Base-by-base conservation (phyloP, 1,140 invertebrate genomes). In the Formica exsecta region DNA sequence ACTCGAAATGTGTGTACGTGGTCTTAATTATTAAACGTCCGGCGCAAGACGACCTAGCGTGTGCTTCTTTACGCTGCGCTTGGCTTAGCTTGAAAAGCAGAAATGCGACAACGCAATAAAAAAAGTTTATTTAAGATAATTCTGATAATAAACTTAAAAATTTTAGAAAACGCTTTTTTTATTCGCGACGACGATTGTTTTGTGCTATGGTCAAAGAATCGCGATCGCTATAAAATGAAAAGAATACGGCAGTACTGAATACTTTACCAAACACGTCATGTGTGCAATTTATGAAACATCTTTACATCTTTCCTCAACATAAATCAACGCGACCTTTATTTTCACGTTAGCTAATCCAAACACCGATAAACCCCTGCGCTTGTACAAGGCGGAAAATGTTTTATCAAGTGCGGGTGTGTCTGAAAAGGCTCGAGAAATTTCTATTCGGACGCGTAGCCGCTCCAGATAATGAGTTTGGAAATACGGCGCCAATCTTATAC, bases 241-340 rank as follows among this genome's bases (percentile, higher is more conserved):
- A 68, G 8, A 61, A 73, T 41, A 25, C 25, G 19, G 16, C 36
- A 11, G 13, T 29, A 25, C 22, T 11, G 44, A 57, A 29, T 29
- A 66, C 36, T 25, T 48, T 61, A 48, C 65, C 70, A 74, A 83
- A 66, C 54, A 57, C n/a, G 44, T 41, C 29, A 2, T 36, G 29
- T 62, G 19, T n/a, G 54, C 87, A 61, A 87, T 87, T 66, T 71
- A 54, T 59, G 61, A 73, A 66, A 64, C 54, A 29, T 48, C 41
- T 7, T 54, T 11, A 64, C 44, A 38, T 48, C 32, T 7, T 54
- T 11, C 38, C 41, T 29, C 41, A n/a, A 8, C 59, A 54, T 89
- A 89, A 88, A 71, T 83, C 51, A 89, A 76, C n/a, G 48, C 32
- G 44, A 77, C 64, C 84, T 86, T 70, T 88, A 86, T 88, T 89